Evolutionary conservation across 2,797 vertebrate genomes (phyloP), one percentile per base, ranked within the genome.

Genomic region (Rhyacichthys aspro): DNA sequence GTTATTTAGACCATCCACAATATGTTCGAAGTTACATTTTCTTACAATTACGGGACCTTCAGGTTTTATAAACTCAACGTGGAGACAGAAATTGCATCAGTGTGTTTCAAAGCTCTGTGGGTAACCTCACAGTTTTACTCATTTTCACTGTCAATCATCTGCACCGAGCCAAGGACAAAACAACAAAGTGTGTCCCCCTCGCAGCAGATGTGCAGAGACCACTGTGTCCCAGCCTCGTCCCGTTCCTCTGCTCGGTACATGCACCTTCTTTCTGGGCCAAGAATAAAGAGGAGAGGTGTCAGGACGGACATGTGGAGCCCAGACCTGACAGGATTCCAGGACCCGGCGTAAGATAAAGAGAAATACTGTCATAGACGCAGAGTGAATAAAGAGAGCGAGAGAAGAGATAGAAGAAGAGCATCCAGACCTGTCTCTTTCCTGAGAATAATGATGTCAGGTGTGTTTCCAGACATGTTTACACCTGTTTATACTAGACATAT

Each of bases 171-270:
- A 74, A 72, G 76, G 82, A 85, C 76, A 77, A 72, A 79, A 74
- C 67, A 70, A 72, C 68, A 70, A 43, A 74, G 49, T 44, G 66
- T 58, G 72, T 54, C 42, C 18, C 43, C 47, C 43, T 59, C 2
- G 16, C 66, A 78, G 71, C 82, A 86, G 79, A 86, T 86, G 81
- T 86, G 78, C 63, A 60, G 65, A 62, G 55, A 64, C 11, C 44
- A 46, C 50, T 52, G 9, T 28, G 23, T 28, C 64, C 57, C 45
- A 36, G 33, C 1, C 45, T 9, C 16, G 43, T 53, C 19, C 45
- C 10, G 28, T 49, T 42, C 70, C 74, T 54, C 76, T 23, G n/a
- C 70, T 81, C 75, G 67, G 53, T 56, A 64, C 14, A 79, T 55
- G 60, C 52, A 61, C 68, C 60, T 59, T 59, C 69, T 58, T 65